A percentile compares a stretch with the other conserved stretches of the same genome.
These are phyloP conservation scores for Anguilla megastoma DNA, from an alignment of 2,797 vertebrate genomes.

Conservation along the genomic window DNA sequence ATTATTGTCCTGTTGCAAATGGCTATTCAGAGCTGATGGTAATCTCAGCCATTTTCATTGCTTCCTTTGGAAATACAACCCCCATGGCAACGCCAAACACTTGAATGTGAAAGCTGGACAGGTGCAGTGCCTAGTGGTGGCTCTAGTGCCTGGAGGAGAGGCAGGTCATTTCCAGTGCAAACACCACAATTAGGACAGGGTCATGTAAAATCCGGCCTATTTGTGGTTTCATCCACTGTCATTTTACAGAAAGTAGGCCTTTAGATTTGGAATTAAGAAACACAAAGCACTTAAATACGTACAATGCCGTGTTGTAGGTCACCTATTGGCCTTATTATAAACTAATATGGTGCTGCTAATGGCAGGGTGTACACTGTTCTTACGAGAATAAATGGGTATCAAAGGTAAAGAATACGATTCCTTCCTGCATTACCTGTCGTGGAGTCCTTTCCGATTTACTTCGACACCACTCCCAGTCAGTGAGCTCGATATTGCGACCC, in stretches of 20 bases:
- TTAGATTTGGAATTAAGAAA: background rate
- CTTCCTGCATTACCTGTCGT: conserved; percentile 81
- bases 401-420: background rate
- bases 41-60: background rate
- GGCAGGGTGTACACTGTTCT: background rate
- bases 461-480: conserved; percentile 97
- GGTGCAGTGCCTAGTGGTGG: background rate
- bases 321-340: background rate
- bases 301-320: background rate
- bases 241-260: background rate
- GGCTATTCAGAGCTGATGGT: background rate
- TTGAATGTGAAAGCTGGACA: background rate
- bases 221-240: background rate
- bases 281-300: background rate
- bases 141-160: background rate
- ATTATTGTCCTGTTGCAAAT: background rate
- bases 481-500: conserved; percentile 79
- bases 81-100: background rate
- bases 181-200: background rate
- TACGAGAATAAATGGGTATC: background rate
- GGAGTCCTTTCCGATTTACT: conserved; percentile 94
- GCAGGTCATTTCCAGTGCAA: background rate
- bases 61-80: background rate
- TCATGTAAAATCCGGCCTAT: background rate
- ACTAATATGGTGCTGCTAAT: background rate